These are phyloP conservation scores for Okamejei kenojei DNA, from an alignment of 2,797 vertebrate genomes.

Conservation along the genomic window DNA sequence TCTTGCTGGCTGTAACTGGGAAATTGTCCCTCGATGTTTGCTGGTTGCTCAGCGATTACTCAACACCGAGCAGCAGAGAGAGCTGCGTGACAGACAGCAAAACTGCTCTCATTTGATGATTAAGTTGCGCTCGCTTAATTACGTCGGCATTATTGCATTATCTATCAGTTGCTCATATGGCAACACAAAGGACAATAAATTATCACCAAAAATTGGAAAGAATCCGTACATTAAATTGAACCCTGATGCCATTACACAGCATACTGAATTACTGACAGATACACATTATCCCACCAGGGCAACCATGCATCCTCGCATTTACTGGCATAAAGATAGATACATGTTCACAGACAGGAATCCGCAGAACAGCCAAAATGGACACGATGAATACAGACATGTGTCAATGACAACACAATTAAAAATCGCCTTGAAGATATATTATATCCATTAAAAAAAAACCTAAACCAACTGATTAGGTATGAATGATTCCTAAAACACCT, in stretches of 20 bases:
- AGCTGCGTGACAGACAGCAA: constrained; percentile 3
- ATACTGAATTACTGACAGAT: constrained; percentile 6
- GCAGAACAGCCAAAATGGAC: not conserved
- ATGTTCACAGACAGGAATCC: not conserved
- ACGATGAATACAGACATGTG: not conserved
- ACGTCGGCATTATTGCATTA: constrained; percentile 53
- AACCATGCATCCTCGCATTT: not conserved
- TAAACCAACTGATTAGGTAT: not conserved
- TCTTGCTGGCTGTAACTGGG: constrained; percentile 23
- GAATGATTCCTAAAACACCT: not conserved
- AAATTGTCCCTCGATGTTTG: constrained; percentile 23
- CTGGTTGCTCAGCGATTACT: constrained; percentile 30
- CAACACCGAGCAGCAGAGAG: constrained; percentile 26
- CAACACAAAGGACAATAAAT: constrained; percentile 63
- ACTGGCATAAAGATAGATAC: not conserved
- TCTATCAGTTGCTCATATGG: constrained; percentile 53
- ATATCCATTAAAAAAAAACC: not conserved
- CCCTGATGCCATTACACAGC: not conserved
- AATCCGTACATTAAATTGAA: constrained; percentile 49
- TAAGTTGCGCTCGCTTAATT: constrained; percentile 51
- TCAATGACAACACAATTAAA: not conserved
- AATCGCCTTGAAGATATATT: not conserved
- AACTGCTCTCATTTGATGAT: constrained; percentile 49
- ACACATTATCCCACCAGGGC: not conserved
- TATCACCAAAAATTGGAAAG: constrained; percentile 55